Base-by-base conservation (phyloP, 2,797 vertebrate genomes). In the Falco cherrug region DNA sequence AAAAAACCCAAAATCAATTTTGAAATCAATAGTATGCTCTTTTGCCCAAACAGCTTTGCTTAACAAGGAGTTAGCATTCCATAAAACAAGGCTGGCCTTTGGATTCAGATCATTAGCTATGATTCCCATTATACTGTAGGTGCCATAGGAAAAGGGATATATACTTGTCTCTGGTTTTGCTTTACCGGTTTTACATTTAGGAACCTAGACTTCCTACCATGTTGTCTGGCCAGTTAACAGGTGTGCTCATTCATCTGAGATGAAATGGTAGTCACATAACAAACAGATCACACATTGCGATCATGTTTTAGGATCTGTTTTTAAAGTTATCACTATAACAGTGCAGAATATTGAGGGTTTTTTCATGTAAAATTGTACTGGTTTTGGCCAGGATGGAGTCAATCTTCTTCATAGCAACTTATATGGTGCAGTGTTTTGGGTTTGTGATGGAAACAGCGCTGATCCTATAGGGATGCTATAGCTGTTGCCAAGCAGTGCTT, bases 101-200 rank as follows among this genome's bases (percentile, higher is more conserved):
- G 82, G 97, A 97, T 98, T 97, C 96, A 97, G 97, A 97, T 97
- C 97, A 97, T 98, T 98, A 98, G 93, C 90, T 96, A 87, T 87
- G 67, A 96, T 97, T 97, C 93, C 96, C 90, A 93, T 97, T 98
- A 96, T 95, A 95, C 69, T 8, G 88, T 93, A 97, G 92, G 70
- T 97, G 93, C 84, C 95, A 97, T 24, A 11, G 81, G 84, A 92
- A 96, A 94, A 93, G 79, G 92, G 81, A 97, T 97, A 96, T 95
- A 95, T 97, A 95, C 95, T 98, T 96, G 94, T 97, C 93, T 98
- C 97, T 51, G 41, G 93, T 60, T 96, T 94, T 97, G 90, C 89
- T 91, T 96, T 97, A 64, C 65, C 89, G 64, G 60, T 95, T 97
- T 95, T 97, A 94, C 75, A 93, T 96, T 97, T 95, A 85, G 81